Conservation (phyloP, 2,113 vertebrate species). For the Corydoras maculifer region DNA sequence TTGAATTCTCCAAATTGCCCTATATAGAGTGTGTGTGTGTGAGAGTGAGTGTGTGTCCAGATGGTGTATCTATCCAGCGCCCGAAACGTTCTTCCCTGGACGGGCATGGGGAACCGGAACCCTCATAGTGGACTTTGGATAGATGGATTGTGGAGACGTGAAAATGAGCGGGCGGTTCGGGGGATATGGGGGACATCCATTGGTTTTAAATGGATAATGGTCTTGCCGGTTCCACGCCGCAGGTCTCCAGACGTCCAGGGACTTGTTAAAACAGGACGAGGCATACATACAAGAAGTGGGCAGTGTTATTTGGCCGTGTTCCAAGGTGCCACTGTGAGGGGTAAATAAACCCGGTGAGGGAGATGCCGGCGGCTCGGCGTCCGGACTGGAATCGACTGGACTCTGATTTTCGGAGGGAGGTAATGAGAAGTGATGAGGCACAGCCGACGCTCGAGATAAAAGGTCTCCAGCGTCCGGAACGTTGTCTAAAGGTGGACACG, state of each 20-base stretch:
- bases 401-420: constrained; percentile 58
- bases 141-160: too few relatives aligned
- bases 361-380: constrained; percentile 34
- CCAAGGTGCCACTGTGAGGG: neutral
- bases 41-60: too few relatives aligned
- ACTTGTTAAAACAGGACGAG: neutral
- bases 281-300: neutral
- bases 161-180: too few relatives aligned
- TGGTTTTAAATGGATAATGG: too few relatives aligned
- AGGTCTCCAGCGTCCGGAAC: constrained; percentile 55
- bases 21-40: too few relatives aligned
- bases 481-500: constrained; percentile 52
- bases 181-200: too few relatives aligned
- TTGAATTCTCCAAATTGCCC: too few relatives aligned
- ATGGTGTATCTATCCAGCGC: too few relatives aligned
- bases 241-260: neutral
- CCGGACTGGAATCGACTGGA: constrained; percentile 52
- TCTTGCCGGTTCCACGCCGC: too few relatives aligned
- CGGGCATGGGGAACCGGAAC: too few relatives aligned
- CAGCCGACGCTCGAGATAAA: constrained; percentile 53
- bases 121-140: too few relatives aligned
- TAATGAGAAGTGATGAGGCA: constrained; percentile 65
- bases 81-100: too few relatives aligned
- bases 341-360: constrained; percentile 47
- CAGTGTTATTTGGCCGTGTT: constrained; percentile 2